phyloP scores from a whole-genome alignment of 2,888 invertebrate species.

The Xiphydria camelus region DNA sequence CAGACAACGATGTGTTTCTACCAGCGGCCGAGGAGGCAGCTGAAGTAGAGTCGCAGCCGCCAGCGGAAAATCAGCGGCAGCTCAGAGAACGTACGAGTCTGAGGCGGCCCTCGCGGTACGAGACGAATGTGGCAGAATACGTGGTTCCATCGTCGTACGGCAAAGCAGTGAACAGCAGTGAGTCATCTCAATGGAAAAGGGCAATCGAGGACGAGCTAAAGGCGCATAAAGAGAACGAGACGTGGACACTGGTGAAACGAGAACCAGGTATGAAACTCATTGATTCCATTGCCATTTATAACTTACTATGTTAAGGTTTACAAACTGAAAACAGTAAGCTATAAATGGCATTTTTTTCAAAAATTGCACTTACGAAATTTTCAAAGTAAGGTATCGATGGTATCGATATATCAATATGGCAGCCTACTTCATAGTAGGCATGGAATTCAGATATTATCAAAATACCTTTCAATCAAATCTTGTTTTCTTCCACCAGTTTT shows the following conservation, averaged over 20 bases:
- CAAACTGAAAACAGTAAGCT: too few species aligned
- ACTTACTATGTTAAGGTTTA: too few species aligned
- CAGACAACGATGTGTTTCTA: background rate
- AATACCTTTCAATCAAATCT: too few species aligned
- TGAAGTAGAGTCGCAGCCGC: background rate
- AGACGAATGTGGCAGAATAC: background rate
- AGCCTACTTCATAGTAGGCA: too few species aligned
- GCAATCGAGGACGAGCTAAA: slow-evolving; percentile 9
- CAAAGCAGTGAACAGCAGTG: slow-evolving; percentile 1
- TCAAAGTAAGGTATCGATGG: too few species aligned
- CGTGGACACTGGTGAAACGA: background rate
- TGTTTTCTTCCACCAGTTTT: too few species aligned
- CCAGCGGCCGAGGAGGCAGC: background rate
- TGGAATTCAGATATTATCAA: too few species aligned
- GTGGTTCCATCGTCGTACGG: background rate
- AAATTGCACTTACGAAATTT: too few species aligned
- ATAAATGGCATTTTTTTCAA: too few species aligned
- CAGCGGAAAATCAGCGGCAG: background rate
- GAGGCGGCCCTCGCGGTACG: background rate
- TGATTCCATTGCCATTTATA: too few species aligned
- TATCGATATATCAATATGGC: too few species aligned
- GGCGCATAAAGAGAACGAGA: slow-evolving; percentile 7
- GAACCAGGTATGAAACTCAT: background rate
- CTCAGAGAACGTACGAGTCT: background rate
- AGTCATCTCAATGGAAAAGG: background rate